Conservation (phyloP, 2,888 invertebrate species). For the Automeris io region DNA sequence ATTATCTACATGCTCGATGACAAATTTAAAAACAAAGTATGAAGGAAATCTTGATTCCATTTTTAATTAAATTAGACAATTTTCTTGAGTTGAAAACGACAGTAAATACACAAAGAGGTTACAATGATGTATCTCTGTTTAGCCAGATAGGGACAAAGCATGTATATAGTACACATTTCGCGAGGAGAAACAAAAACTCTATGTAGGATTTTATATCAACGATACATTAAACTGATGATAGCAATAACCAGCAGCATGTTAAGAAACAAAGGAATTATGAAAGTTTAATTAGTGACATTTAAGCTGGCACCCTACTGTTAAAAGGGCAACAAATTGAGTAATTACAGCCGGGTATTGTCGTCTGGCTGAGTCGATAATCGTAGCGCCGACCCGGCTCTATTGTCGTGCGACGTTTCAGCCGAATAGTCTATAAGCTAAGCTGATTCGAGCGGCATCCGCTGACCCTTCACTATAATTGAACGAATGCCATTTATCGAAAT, state of each 20-base stretch:
- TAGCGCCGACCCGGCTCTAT: conserved; percentile 42
- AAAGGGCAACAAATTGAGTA: conserved; percentile 63
- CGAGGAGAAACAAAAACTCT: too few species aligned
- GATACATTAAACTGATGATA: conserved; percentile 37
- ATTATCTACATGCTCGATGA: too few species aligned
- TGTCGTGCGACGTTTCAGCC: conserved; percentile 31
- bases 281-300: conserved; percentile 49
- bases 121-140: too few species aligned
- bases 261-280: conserved; percentile 33
- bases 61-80: too few species aligned
- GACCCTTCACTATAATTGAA: conserved; percentile 32
- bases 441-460: conserved; percentile 18
- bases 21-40: too few species aligned
- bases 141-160: too few species aligned
- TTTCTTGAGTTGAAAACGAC: too few species aligned
- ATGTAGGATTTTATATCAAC: too few species aligned
- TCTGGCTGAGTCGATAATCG: conserved; percentile 45
- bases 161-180: too few species aligned
- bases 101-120: too few species aligned
- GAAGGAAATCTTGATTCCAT: too few species aligned
- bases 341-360: conserved; percentile 54
- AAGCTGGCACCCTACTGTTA: conserved; percentile 27
- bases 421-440: conserved; percentile 23
- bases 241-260: conserved; percentile 30
- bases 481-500: conserved; percentile 22